Percentiles rank a stretch among this genome's conserved stretches.
These are phyloP conservation scores for Resseliella maxima DNA, from an alignment of 2,888 invertebrate species.

Conservation along the genomic window DNA sequence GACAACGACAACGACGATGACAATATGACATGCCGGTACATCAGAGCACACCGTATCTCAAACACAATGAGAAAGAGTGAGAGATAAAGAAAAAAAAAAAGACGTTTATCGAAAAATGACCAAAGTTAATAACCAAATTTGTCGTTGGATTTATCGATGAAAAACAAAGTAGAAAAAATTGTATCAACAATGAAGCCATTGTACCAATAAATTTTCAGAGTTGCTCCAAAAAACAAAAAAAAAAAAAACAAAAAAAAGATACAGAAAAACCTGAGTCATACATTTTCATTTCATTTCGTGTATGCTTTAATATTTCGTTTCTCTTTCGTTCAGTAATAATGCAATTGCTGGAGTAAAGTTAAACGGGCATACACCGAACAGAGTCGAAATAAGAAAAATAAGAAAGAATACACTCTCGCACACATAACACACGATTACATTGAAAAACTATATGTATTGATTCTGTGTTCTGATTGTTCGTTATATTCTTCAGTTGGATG, in stretches of 20 bases:
- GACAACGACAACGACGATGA: neutral
- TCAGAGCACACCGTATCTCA: neutral
- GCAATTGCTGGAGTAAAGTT: neutral
- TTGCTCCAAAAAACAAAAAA: neutral
- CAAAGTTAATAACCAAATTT: slow-evolving; percentile 22
- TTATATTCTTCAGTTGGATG: neutral
- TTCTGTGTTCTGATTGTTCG: neutral
- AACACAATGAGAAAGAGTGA: neutral
- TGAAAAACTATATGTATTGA: neutral
- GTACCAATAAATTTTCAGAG: neutral
- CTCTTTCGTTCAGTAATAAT: neutral
- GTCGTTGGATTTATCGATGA: neutral
- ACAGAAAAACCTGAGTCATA: slow-evolving; percentile 32
- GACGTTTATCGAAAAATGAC: slow-evolving; percentile 23
- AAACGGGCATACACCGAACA: neutral
- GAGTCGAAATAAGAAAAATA: neutral
- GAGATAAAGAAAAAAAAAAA: neutral
- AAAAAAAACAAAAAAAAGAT: neutral
- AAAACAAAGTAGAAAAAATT: neutral
- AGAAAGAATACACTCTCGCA: no score
- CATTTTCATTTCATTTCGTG: neutral
- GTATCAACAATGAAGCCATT: slow-evolving; percentile 30
- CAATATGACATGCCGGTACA: neutral
- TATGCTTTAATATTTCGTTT: neutral
- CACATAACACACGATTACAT: neutral